These are phyloP conservation scores for Drosophila rufa DNA, from an alignment of 1,140 invertebrate genomes.

Conservation along the genomic window DNA sequence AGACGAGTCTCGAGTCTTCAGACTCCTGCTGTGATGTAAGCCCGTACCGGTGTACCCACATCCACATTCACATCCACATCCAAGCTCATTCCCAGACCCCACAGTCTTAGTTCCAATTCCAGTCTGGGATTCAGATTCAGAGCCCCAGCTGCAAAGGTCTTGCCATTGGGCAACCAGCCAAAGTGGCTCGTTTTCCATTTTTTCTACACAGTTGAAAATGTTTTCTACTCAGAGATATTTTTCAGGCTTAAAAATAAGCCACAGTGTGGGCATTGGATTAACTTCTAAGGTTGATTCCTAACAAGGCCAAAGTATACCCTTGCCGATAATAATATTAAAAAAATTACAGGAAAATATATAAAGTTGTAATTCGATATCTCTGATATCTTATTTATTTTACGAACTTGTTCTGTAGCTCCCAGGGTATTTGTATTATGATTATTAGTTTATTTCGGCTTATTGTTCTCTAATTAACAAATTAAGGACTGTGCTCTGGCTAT, in stretches of 20 bases:
- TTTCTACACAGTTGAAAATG: not conserved
- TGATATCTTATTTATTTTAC: constrained; percentile 15
- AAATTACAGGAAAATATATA: too few species aligned
- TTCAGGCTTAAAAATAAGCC: too few species aligned
- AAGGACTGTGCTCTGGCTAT: too few species aligned
- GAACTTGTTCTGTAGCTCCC: constrained; percentile 5
- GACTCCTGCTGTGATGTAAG: constrained; percentile 77
- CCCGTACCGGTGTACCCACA: not conserved
- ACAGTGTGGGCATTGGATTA: too few species aligned
- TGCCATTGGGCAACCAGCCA: constrained; percentile 40
- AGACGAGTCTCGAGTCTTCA: constrained; percentile 43
- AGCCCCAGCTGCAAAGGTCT: constrained; percentile 46
- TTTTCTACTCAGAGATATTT: not conserved
- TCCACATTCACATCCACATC: constrained; percentile 12
- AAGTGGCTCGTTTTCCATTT: not conserved
- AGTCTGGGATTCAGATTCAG: constrained; percentile 27
- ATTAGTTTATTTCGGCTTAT: constrained; percentile 32
- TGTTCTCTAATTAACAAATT: constrained; percentile 20
- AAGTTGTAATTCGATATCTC: too few species aligned
- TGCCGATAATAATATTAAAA: too few species aligned
- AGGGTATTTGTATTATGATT: constrained; percentile 3
- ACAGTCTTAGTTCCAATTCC: constrained; percentile 19
- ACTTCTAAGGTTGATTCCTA: too few species aligned
- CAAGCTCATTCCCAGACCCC: constrained; percentile 20
- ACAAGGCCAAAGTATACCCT: too few species aligned